A percentile compares a stretch with the other conserved stretches of the same genome.
phyloP scores from a whole-genome alignment of 2,888 invertebrate species.

The Oxytorus armatus region DNA sequence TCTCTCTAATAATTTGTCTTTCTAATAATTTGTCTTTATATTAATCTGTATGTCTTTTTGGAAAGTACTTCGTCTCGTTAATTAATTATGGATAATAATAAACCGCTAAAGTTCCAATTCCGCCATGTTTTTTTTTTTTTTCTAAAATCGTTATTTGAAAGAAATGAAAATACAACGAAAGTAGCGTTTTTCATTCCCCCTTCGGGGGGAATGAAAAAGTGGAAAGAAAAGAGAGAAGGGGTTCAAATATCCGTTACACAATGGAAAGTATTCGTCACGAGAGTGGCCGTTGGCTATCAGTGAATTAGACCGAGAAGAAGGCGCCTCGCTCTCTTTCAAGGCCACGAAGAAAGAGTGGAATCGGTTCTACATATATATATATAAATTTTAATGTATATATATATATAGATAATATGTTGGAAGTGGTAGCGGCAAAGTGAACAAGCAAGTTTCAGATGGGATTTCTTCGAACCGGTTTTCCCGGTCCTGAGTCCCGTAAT shows the following conservation, averaged over 20 bases:
- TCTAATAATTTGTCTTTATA: too few relatives aligned
- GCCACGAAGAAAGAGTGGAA: conserved; percentile 76
- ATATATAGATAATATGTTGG: neutral
- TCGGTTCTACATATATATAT: conserved; percentile 2
- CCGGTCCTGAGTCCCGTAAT: conserved; percentile 44
- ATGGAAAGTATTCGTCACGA: conserved; percentile 84
- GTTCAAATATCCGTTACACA: conserved; percentile 81
- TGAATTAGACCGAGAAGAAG: conserved; percentile 83
- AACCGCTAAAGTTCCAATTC: too few relatives aligned
- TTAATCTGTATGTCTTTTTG: too few relatives aligned
- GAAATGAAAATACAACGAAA: neutral
- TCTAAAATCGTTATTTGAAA: neutral
- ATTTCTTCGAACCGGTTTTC: conserved; percentile 78
- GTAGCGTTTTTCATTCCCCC: too few relatives aligned
- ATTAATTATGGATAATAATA: too few relatives aligned
- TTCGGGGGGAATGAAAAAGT: conserved; percentile 44
- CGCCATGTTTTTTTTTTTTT: too few relatives aligned
- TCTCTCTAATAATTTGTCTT: too few relatives aligned
- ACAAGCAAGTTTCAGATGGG: conserved; percentile 62
- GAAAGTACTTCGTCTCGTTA: too few relatives aligned
- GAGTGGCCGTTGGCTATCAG: conserved; percentile 76
- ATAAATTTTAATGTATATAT: neutral
- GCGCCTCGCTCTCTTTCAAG: conserved; percentile 79
- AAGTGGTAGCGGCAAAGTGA: conserved; percentile 19
- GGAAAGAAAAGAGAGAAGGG: conserved; percentile 37